A percentile compares a stretch with the other conserved stretches of the same genome.
These are phyloP conservation scores for Drosophila neotestacea DNA, from an alignment of 2,888 invertebrate species.

Conservation along the genomic window DNA sequence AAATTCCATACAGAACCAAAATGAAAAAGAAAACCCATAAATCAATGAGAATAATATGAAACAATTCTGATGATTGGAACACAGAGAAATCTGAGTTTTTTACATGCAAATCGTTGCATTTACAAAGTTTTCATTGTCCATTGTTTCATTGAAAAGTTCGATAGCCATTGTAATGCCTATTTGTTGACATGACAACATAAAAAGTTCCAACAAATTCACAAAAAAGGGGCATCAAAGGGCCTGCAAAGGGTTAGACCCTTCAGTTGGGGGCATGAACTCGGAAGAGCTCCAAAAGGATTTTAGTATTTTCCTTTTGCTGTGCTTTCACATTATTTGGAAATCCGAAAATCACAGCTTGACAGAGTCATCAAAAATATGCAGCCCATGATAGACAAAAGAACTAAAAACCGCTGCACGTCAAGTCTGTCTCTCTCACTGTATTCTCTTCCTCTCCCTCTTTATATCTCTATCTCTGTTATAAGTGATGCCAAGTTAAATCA, in stretches of 20 bases:
- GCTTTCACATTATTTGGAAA: conserved; percentile 12
- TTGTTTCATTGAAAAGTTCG: conserved; percentile 14
- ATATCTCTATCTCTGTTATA: not conserved
- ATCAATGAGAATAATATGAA: not conserved
- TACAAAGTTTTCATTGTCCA: conserved; percentile 25
- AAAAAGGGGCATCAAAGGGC: not conserved
- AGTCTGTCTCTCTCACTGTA: not conserved
- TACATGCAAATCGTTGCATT: conserved; percentile 23
- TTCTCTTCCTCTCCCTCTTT: not conserved
- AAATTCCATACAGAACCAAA: not conserved
- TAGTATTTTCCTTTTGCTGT: not conserved
- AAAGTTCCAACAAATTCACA: not conserved
- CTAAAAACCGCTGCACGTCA: not conserved
- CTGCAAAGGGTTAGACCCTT: conserved; percentile 1
- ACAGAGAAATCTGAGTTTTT: conserved; percentile 6
- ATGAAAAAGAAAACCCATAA: not conserved
- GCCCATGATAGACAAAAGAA: conserved; percentile 25
- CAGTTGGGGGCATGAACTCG: not conserved
- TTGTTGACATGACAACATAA: conserved; percentile 27
- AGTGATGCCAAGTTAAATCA: too few species aligned
- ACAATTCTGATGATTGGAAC: not conserved
- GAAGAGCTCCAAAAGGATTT: not conserved
- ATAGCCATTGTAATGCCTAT: conserved; percentile 34
- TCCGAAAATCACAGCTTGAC: conserved; percentile 29
- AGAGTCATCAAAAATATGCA: conserved; percentile 53